These are phyloP conservation scores for Lordiphosa collinella DNA, from an alignment of 1,140 invertebrate species.

Conservation along the genomic window DNA sequence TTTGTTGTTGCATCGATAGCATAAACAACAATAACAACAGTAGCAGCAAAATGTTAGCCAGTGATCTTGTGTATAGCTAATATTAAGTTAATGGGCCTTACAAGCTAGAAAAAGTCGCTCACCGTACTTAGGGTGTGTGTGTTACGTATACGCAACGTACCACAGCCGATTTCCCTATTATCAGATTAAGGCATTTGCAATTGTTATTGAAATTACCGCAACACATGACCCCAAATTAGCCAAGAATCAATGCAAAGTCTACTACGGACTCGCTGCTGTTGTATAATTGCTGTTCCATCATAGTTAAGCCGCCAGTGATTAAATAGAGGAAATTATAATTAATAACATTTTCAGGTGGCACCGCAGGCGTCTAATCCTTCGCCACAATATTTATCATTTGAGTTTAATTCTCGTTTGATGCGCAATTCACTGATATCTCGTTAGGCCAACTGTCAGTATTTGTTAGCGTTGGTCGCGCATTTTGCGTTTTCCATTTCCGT, in stretches of 20 bases:
- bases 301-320: slow-evolving; percentile 17
- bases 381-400: slow-evolving; percentile 56
- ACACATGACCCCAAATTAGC: slow-evolving; percentile 51
- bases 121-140: not conserved
- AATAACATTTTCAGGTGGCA: slow-evolving; percentile 55
- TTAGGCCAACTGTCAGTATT: slow-evolving; percentile 73
- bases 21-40: slow-evolving; percentile 11
- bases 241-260: slow-evolving; percentile 28
- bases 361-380: slow-evolving; percentile 50
- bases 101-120: slow-evolving; percentile 13
- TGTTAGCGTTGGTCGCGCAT: slow-evolving; percentile 38
- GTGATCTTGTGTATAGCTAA: slow-evolving; percentile 34
- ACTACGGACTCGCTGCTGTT: slow-evolving; percentile 12
- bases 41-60: slow-evolving; percentile 12
- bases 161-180: slow-evolving; percentile 7
- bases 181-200: slow-evolving; percentile 30
- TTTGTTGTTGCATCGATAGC: slow-evolving; percentile 10
- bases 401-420: slow-evolving; percentile 17
- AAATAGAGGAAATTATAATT: slow-evolving; percentile 59
- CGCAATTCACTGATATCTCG: slow-evolving; percentile 46
- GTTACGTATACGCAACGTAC: slow-evolving; percentile 46
- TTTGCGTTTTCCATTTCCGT: slow-evolving; percentile 31
- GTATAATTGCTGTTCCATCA: slow-evolving; percentile 28
- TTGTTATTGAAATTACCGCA: slow-evolving; percentile 17
- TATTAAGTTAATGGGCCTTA: slow-evolving; percentile 34